phyloP scores from a whole-genome alignment of 2,888 invertebrate genomes.

The Panzeria rudis region DNA sequence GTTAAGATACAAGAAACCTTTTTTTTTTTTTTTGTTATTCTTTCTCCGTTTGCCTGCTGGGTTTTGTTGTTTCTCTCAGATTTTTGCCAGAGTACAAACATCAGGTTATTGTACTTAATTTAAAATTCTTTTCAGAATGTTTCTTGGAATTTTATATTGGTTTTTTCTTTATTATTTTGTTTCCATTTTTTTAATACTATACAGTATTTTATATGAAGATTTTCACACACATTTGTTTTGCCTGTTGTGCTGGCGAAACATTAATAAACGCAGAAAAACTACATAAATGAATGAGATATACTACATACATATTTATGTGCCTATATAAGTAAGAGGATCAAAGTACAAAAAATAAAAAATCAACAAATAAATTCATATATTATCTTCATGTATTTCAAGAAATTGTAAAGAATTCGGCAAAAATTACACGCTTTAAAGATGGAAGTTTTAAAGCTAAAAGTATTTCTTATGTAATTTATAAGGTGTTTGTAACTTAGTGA shows the following conservation, averaged over 20 bases:
- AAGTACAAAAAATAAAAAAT: background rate
- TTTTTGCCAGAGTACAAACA: conserved; percentile 25
- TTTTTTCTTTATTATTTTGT: conserved; percentile 19
- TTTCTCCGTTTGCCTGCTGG: conserved; percentile 28
- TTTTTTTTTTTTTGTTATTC: background rate
- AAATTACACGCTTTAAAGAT: background rate
- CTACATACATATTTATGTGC: no score
- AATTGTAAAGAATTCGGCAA: background rate
- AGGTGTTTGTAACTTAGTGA: background rate
- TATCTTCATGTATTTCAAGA: conserved; percentile 36
- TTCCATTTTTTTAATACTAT: background rate
- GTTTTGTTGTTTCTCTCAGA: conserved; percentile 4
- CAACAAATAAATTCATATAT: conserved; percentile 29
- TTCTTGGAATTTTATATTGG: conserved; percentile 56
- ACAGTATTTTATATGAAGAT: conserved; percentile 14
- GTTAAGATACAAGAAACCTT: no score
- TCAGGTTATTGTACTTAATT: conserved; percentile 70
- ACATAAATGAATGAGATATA: conserved; percentile 7
- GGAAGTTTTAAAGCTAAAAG: conserved; percentile 30
- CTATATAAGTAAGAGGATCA: background rate
- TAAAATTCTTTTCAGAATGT: conserved; percentile 61
- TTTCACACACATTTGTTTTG: conserved; percentile 13
- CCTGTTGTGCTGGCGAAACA: conserved; percentile 10
- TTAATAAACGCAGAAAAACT: background rate
- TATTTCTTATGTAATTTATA: background rate